Conservation (phyloP, 2,888 invertebrate genomes). For the Nemotelus pantherinus region DNA sequence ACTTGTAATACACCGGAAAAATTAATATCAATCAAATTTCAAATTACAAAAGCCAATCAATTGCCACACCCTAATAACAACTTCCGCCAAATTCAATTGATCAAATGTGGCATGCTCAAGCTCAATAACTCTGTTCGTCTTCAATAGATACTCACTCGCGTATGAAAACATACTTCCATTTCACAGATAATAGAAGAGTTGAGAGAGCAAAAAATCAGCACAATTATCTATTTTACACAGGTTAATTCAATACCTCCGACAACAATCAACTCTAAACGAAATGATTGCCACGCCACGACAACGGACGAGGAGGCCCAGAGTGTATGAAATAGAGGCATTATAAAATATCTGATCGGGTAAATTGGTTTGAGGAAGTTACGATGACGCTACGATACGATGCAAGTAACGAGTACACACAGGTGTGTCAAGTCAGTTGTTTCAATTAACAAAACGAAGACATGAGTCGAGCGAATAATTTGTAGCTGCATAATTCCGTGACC, state of each 20-base stretch:
- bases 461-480: conserved; percentile 31
- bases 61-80: conserved; percentile 37
- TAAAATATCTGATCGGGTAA: conserved; percentile 1
- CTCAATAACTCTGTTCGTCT: conserved; percentile 22
- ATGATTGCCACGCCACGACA: conserved; percentile 25
- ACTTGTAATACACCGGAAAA: conserved; percentile 8
- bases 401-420: conserved; percentile 16
- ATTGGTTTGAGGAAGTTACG: background rate
- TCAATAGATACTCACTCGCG: conserved; percentile 16
- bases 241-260: conserved; percentile 40
- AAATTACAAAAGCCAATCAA: conserved; percentile 30
- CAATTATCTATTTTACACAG: conserved; percentile 38
- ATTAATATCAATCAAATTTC: conserved; percentile 36
- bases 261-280: conserved; percentile 37
- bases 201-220: conserved; percentile 9
- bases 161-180: no score
- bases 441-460: conserved; percentile 42
- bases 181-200: conserved; percentile 16
- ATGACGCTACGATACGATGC: background rate
- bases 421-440: conserved; percentile 41
- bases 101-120: conserved; percentile 17
- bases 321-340: background rate
- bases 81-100: conserved; percentile 36
- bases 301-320: background rate
- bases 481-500: conserved; percentile 41